These are phyloP conservation scores for Donacobius atricapilla DNA, from an alignment of 2,113 vertebrate genomes.

Conservation along the genomic window DNA sequence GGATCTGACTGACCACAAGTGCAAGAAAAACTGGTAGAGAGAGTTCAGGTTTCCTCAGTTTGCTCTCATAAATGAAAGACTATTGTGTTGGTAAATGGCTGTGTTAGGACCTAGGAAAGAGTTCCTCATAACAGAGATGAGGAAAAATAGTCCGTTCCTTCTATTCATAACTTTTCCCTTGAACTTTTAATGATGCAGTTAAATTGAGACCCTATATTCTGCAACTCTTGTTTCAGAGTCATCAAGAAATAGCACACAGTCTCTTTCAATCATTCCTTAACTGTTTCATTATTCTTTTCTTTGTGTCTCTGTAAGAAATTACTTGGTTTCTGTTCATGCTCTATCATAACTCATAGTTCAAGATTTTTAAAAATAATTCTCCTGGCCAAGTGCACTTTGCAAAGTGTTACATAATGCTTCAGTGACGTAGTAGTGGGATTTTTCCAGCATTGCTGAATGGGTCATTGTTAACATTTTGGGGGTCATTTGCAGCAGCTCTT, in stretches of 20 bases:
- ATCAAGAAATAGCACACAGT: background rate
- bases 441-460: slow-evolving; percentile 17
- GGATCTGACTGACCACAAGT: background rate
- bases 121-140: background rate
- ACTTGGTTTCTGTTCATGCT: background rate
- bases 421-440: background rate
- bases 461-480: background rate
- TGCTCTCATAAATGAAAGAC: background rate
- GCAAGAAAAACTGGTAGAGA: background rate
- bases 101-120: background rate
- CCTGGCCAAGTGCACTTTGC: background rate
- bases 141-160: background rate
- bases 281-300: background rate
- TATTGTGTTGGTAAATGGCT: background rate
- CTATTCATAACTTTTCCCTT: background rate
- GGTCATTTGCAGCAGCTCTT: background rate
- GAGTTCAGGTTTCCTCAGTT: background rate
- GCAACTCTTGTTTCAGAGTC: background rate
- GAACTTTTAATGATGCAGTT: background rate
- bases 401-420: slow-evolving; percentile 8
- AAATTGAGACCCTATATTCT: background rate
- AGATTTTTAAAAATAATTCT: slow-evolving; percentile 35
- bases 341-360: background rate
- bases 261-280: background rate
- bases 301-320: background rate